Base-by-base conservation (phyloP, 2,888 invertebrate species). In the Epistrophe grossulariae region DNA sequence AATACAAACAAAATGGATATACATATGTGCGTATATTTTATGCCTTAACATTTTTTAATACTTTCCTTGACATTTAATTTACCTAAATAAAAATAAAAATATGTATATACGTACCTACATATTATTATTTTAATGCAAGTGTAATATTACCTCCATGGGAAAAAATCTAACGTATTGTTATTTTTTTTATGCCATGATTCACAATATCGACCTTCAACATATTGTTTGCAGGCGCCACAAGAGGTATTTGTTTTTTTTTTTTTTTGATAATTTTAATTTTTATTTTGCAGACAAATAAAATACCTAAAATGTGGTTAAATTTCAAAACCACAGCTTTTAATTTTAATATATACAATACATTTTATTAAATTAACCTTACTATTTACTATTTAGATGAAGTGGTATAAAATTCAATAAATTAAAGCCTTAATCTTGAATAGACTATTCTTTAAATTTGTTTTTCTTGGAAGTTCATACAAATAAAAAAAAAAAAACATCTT, bases 231-330 rank as follows among this genome's bases (percentile, higher is more conserved):
- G 38, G 50, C 50, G 50, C 50, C 68, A 68, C 68, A 68, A 50
- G 50, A 24, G 19, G 0, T 48, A 35, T 35, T 9, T 35, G 11
- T 31, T 28, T 24, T 43, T 62, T 45, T n/a, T 24, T 24, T 43
- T n/a, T n/a, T n/a, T n/a, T n/a, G n/a, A n/a, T n/a, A n/a, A n/a
- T n/a, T n/a, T 64, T 8, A 7, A 13, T 10, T 31, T 17, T 17
- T n/a, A 15, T 48, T 45, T 66, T 48, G 66, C 50, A 68, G 62
- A 43, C 62, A 68, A 68, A 50, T 28, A 66, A 48, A 50, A 68
- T 35, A 68, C 19, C 15, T 50, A 35, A 68, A 50, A 9, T 68
- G 68, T 38, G 50, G 50, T 38, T 68, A 19, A 50, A 15, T 68
- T 68, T 38, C 19, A 50, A 68, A 68, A 68, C 68, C 68, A 68